phyloP scores from a whole-genome alignment of 2,113 vertebrate genomes.

The Nothoprocta pentlandii region DNA sequence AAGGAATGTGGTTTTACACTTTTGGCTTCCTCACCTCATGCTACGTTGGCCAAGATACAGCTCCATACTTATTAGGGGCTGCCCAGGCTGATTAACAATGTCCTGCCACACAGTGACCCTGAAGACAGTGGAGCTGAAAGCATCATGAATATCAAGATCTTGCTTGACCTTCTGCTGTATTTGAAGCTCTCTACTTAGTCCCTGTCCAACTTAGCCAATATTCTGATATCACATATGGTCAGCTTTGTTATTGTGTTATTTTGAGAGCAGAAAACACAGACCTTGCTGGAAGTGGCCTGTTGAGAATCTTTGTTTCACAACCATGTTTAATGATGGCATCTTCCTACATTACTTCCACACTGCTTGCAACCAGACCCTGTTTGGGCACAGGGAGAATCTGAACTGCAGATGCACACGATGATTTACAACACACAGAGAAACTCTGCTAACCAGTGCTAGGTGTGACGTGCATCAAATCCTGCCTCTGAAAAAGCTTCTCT shows the following conservation, averaged over 20 bases:
- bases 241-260: not conserved
- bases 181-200: not conserved
- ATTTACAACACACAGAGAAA: not conserved
- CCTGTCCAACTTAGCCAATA: rapidly evolving
- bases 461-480: not conserved
- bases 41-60: not conserved
- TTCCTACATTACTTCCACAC: slow-evolving; percentile 27
- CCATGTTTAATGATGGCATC: not conserved
- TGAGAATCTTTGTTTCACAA: slow-evolving; percentile 4
- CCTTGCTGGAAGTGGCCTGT: not conserved
- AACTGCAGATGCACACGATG: slow-evolving; percentile 5
- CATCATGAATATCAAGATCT: not conserved
- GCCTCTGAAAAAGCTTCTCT: not conserved
- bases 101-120: not conserved
- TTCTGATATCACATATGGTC: not conserved
- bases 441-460: not conserved
- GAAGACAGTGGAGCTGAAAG: not conserved
- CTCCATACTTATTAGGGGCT: not conserved
- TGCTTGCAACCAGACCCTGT: not conserved
- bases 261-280: slow-evolving; percentile 1
- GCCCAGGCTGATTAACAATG: not conserved
- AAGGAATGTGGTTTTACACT: not conserved
- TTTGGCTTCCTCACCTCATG: not conserved
- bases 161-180: not conserved
- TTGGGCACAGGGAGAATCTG: not conserved